Evolutionary conservation across 2,113 vertebrate genomes (phyloP).

Genomic region (Myotis yumanensis): DNA sequence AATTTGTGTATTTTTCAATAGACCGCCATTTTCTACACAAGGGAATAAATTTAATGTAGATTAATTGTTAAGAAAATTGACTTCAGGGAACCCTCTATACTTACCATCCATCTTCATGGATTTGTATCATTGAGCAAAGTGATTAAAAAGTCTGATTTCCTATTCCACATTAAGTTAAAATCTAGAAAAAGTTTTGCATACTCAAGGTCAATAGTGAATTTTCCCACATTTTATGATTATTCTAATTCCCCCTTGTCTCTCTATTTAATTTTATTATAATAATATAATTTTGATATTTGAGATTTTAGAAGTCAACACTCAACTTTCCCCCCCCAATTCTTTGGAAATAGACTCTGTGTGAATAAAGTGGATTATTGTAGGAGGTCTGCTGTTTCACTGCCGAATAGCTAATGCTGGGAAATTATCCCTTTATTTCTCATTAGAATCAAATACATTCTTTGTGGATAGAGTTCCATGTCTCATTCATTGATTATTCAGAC

Average conservation of each 20-base stretch:
- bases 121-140: constrained; percentile 30
- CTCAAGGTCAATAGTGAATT: not conserved
- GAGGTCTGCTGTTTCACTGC: not conserved
- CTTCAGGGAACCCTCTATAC: not conserved
- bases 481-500: not conserved
- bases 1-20: constrained; percentile 56
- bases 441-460: not conserved
- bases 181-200: not conserved
- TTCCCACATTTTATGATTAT: constrained; percentile 30
- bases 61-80: constrained; percentile 47
- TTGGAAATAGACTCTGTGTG: not conserved
- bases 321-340: not conserved
- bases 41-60: constrained; percentile 11
- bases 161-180: constrained; percentile 26
- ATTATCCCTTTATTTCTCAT: not conserved
- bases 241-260: not conserved
- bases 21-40: constrained; percentile 15
- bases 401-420: not conserved
- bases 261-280: constrained; percentile 8
- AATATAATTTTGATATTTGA: constrained; percentile 32
- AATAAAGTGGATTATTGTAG: not conserved
- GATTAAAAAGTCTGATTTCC: constrained; percentile 45
- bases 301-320: not conserved
- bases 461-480: not conserved
- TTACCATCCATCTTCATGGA: constrained; percentile 39